Base-by-base conservation (phyloP, 2,888 invertebrate species). In the Parnassius orleans region DNA sequence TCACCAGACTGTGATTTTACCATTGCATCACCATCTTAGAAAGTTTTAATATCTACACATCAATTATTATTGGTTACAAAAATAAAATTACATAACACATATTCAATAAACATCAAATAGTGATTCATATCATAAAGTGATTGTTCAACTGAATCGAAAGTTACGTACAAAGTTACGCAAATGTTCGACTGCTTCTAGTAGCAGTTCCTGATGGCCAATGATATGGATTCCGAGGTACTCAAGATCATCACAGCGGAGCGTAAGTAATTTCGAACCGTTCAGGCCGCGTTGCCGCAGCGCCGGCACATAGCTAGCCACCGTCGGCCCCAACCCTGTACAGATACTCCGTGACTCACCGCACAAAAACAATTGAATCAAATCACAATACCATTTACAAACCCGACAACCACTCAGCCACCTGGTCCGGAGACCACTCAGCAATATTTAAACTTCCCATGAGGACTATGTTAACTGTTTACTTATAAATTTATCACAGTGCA, bases 191-290 rank as follows among this genome's bases (percentile, higher is more conserved):
- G 98, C 98, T 84, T 98, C 98, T 53, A 99, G 92, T 67, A 99
- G 94, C 60, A 98, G 94, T 83, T 98, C 98, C 84, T 98, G 98
- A 82, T 98, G 98, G 10, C 98, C 98, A 67, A 99, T 94, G 79
- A 96, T 95, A 66, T 92, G 92, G 77, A 99, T 95, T 24, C 97
- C 97, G 60, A 98, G 93, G 80, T 96, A 95, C 78, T 97, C 96
- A 68, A 99, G 93, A 87, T 98, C 98, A 80, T 97, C 96, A 57
- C 97, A 95, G 64, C 97, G 94, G 75, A 98, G 93, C 80, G 95
- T 95, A 70, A 98, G 92, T 78, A 99, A 92, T 75, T 95, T 95
- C 72, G 95, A 93, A 9, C 98, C 99, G 78, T 95, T 95, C 51
- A 98, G 94, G 66, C 95, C 94, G 77, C 96, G 95, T 80, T 95